A percentile compares a stretch with the other conserved stretches of the same genome.
These are phyloP conservation scores for Cotesia typhae DNA, from an alignment of 1,140 invertebrate species.

Conservation along the genomic window DNA sequence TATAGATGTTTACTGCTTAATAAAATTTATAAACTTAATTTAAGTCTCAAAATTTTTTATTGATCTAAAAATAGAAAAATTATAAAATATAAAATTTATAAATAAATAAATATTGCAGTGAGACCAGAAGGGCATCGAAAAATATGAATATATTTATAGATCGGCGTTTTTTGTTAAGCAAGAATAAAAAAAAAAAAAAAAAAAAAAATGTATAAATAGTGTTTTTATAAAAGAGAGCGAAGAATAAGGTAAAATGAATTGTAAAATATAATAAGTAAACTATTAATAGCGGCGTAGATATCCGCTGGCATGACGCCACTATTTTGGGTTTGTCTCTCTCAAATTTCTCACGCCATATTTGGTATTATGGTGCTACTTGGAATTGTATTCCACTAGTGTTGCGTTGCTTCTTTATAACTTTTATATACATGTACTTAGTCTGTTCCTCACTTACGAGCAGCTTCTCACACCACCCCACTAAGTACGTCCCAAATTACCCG, in stretches of 20 bases:
- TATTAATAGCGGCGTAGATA: slow-evolving; percentile 53
- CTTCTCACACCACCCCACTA: slow-evolving; percentile 12
- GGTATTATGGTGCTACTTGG: slow-evolving; percentile 53
- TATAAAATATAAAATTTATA: not conserved
- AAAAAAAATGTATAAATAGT: not conserved
- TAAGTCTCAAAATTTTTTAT: not conserved
- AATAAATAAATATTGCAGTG: no score
- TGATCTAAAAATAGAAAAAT: not conserved
- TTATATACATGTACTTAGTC: not conserved
- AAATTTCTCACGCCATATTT: slow-evolving; percentile 65
- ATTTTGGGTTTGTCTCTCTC: slow-evolving; percentile 61
- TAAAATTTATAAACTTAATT: no score
- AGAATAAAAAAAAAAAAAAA: not conserved
- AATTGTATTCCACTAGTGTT: slow-evolving; percentile 20
- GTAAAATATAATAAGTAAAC: slow-evolving; percentile 55
- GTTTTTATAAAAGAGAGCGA: not conserved
- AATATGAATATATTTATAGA: no score
- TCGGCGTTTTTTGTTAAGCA: no score
- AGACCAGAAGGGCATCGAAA: no score
- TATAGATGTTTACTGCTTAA: no score
- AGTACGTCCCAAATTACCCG: slow-evolving; percentile 16
- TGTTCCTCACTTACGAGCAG: no score
- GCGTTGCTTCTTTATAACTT: slow-evolving; percentile 33
- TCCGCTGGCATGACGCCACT: slow-evolving; percentile 57
- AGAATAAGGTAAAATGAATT: slow-evolving; percentile 49